These are phyloP conservation scores for Pipistrellus nathusii DNA, from an alignment of 2,797 vertebrate species.

Conservation along the genomic window DNA sequence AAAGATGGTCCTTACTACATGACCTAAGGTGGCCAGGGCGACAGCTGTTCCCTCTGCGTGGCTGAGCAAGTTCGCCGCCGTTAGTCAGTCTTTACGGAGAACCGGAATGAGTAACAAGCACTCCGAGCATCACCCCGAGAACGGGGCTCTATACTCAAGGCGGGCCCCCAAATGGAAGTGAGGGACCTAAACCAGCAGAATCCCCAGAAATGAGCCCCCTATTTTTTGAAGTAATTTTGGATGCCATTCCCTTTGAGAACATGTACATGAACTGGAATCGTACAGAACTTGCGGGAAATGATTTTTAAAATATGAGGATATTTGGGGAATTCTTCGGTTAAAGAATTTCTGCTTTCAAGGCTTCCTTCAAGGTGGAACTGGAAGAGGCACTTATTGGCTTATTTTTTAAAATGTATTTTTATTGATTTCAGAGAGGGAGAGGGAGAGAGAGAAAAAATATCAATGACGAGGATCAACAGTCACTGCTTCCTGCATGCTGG, in stretches of 20 bases:
- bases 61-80: neutral
- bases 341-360: neutral
- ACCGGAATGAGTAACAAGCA: neutral
- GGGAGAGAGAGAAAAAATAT: too few relatives aligned
- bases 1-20: too few relatives aligned
- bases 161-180: neutral
- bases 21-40: neutral
- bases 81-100: fast-evolving
- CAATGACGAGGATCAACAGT: too few relatives aligned
- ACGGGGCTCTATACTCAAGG: neutral
- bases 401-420: too few relatives aligned
- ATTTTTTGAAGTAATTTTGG: neutral
- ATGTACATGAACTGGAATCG: neutral
- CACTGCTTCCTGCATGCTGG: too few relatives aligned
- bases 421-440: too few relatives aligned
- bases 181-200: neutral
- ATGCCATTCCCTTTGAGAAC: neutral
- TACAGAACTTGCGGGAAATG: neutral
- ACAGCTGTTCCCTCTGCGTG: neutral
- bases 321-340: neutral
- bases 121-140: neutral
- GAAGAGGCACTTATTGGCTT: too few relatives aligned
- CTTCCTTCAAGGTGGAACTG: neutral
- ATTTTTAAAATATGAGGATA: neutral
- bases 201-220: neutral